Evolutionary conservation across 2,888 invertebrate species (phyloP), one percentile per base, ranked within the genome.

Genomic region (Diplolepis rosae): DNA sequence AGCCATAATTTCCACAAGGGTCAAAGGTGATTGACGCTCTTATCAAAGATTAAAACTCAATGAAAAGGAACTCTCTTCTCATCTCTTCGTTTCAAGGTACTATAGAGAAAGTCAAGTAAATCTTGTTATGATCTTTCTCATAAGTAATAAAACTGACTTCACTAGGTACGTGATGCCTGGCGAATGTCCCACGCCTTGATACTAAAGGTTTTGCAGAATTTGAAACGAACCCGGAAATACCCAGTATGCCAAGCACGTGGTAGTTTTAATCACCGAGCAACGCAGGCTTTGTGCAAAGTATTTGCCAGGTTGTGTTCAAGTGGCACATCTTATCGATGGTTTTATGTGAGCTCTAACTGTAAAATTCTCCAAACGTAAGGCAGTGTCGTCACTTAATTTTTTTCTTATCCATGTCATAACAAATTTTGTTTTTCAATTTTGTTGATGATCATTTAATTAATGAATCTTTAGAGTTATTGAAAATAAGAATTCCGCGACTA

Each of bases 191-290:
- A 56, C 35, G 22, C 39, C 35, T 61, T 61, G 35, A 61, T 61
- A 35, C 22, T n/a, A 45, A 45, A 35, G 56, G 39, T 39, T 32
- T 24, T 61, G 56, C 18, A 56, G 56, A 35, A 61, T 35, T 61
- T 61, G 5, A 39, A 61, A 35, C n/a, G 13, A 61, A 61, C 56
- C 56, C 56, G 56, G 56, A 61, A 61, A n/a, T 61, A 61, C 35
- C 35, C 24, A 35, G 13, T 56, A 56, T 61, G 56, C 35, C 24
- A 24, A 22, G 39, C 56, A 61, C 56, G 35, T 24, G 35, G 35
- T 61, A 24, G n/a, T 39, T 61, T 61, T 61, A 39, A 56, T 56
- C 56, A 32, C 15, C 28, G 28, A 52, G 30, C 52, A 28, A 52
- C 52, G 28, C 52, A 52, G 28, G 22, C 32, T 18, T 56, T 13